Evolutionary conservation across 2,797 vertebrate genomes (phyloP), one percentile per base, ranked within the genome.

Genomic region (Pagetopsis macropterus): DNA sequence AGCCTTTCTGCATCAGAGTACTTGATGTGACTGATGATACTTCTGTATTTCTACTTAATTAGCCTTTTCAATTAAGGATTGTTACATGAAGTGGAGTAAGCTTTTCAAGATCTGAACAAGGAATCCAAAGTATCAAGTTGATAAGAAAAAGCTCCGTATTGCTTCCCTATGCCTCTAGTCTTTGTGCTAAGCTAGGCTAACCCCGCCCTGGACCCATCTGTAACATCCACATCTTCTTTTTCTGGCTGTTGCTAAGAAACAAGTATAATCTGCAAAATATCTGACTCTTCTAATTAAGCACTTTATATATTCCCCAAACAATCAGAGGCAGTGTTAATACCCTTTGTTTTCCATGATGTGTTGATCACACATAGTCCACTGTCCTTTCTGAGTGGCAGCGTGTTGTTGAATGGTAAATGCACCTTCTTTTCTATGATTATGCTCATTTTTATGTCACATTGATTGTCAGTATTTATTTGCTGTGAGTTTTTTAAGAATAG

Each of bases 221-320:
- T 21, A 57, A 21, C 68, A 0, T 43, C 14, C n/a, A n/a, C 37
- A 23, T 40, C 6, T 8, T 55, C 9, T 51, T 40, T 61, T 33
- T 50, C 3, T 51, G 33, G 44, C 27, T 62, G 15, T 43, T 31
- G 10, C 13, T 40, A 9, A 49, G 3, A 65, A 1, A 40, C 11
- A 45, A 27, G 10, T 44, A 19, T 55, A 37, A 16, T 41, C 5
- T 61, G 10, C 9, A 65, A 63, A 60, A 70, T 52, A 5, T 66
- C 44, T 16, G 19, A 60, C 48, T 57, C 63, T 37, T 50, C 56
- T 27, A 66, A 59, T 60, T 27, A 73, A 50, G 68, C 77, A 75
- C 80, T 80, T 80, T 78, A 75, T 70, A 70, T 48, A 45, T 54
- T 62, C n/a, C 13, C 27, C 9, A 45, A 21, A 46, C 21, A 31